phyloP scores from a whole-genome alignment of 2,113 vertebrate genomes.

The Ammospiza nelsoni region DNA sequence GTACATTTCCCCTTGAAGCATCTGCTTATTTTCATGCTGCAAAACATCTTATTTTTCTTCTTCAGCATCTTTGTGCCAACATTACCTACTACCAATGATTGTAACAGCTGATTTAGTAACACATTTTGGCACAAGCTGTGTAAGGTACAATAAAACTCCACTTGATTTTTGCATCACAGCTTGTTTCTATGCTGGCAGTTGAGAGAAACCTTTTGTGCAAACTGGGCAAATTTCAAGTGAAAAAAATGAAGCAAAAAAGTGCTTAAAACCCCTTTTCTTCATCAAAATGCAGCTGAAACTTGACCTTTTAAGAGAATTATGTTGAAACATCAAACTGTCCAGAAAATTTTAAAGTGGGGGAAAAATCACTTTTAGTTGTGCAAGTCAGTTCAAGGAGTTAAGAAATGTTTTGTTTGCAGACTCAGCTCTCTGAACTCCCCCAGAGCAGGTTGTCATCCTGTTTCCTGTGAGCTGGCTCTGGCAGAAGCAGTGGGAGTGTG shows the following conservation, averaged over 20 bases:
- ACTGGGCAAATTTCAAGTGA: neutral
- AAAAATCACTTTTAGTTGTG: neutral
- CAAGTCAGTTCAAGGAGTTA: neutral
- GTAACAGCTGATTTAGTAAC: neutral
- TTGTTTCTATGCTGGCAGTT: neutral
- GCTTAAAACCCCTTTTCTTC: neutral
- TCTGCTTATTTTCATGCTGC: neutral
- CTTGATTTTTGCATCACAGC: neutral
- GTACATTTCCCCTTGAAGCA: neutral
- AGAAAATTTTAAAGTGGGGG: neutral
- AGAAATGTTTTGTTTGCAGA: neutral
- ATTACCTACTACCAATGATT: neutral
- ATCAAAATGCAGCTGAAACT: neutral
- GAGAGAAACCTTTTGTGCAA: neutral
- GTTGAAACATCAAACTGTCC: neutral
- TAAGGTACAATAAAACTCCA: neutral
- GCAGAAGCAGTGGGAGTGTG: fast-evolving
- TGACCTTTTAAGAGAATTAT: neutral
- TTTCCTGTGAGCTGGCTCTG: neutral
- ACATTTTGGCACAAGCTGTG: neutral
- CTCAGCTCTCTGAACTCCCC: neutral
- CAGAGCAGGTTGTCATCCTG: fast-evolving
- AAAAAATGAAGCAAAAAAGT: neutral
- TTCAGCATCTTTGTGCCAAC: neutral
- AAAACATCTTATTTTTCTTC: neutral